Evolutionary conservation across 2,888 invertebrate species (phyloP).

Genomic region (Agrochola litura): DNA sequence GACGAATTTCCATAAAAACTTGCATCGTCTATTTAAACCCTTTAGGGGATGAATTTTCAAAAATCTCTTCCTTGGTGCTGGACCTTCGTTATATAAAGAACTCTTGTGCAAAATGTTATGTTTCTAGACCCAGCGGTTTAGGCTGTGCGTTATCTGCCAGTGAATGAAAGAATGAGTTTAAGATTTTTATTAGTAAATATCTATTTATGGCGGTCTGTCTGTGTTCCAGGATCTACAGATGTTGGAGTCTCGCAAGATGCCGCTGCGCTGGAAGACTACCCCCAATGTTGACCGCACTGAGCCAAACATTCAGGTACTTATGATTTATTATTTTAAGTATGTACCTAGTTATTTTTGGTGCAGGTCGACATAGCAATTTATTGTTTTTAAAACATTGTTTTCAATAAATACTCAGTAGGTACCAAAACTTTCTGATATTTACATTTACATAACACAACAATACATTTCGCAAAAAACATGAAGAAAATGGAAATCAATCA

Average conservation of each 20-base stretch:
- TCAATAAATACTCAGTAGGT: background rate
- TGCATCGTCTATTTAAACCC: background rate
- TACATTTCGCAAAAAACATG: background rate
- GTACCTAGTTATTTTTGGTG: background rate
- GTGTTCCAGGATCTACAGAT: conserved; percentile 58
- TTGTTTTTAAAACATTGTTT: background rate
- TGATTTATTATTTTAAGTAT: background rate
- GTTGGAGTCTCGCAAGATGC: conserved; percentile 55
- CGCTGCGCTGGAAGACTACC: conserved; percentile 57
- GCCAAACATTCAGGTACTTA: conserved; percentile 55
- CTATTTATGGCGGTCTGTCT: background rate
- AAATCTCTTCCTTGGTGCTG: too few species aligned
- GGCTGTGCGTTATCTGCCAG: background rate
- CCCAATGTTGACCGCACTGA: conserved; percentile 36
- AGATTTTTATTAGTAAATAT: background rate
- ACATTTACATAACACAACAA: background rate
- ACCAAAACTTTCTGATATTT: background rate
- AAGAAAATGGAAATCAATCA: background rate
- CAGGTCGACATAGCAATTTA: background rate
- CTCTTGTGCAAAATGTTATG: too few species aligned
- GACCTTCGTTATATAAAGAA: too few species aligned
- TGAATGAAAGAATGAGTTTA: background rate
- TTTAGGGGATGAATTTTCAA: too few species aligned
- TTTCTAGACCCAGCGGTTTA: background rate
- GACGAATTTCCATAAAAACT: background rate